Base-by-base conservation (phyloP, 2,113 vertebrate genomes). In the Oophaga pumilio region DNA sequence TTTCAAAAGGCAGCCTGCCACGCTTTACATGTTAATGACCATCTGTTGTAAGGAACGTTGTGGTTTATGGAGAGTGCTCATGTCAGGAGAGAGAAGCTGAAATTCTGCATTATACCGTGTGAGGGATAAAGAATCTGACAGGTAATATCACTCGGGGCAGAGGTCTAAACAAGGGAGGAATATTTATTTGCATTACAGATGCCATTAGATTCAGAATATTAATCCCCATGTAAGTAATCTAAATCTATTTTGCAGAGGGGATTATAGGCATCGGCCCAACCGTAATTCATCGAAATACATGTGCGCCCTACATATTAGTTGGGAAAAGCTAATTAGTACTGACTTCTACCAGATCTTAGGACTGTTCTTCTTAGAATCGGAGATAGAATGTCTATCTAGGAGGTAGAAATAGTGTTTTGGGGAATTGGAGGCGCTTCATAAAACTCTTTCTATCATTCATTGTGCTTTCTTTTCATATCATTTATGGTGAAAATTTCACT, bases 21-120 rank as follows among this genome's bases (percentile, higher is more conserved):
- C 18, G 14, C 79, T 78, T 56, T 79, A 69, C 76, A 79, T 86
- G 79, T 79, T 86, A 79, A 86, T 69, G 49, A n/a, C 76, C 85
- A 86, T 86, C 85, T 86, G 85, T 78, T 76, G 24, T 5, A 64
- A 76, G 57, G 22, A 76, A 52, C 71, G 18, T 85, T 60, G 71
- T 64, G 62, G 69, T 33, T 76, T 26, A 68, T 14, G 12, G 43
- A 56, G 52, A 66, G 12, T 28, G 22, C 49, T 57, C 17, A 26
- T 86, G 76, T 79, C 52, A 66, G 56, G 7, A 59, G 59, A 52
- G 64, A 28, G 78, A 66, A 28, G 26, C 49, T 20, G 74, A 69
- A 71, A 56, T 79, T 33, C 59, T 59, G 43, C 52, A 64, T 52
- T 57, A 49, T 71, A 57, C 62, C 53, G 76, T 2, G 49, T 26